Evolutionary conservation across 2,113 vertebrate genomes (phyloP).

Genomic region (Zapornia atra): DNA sequence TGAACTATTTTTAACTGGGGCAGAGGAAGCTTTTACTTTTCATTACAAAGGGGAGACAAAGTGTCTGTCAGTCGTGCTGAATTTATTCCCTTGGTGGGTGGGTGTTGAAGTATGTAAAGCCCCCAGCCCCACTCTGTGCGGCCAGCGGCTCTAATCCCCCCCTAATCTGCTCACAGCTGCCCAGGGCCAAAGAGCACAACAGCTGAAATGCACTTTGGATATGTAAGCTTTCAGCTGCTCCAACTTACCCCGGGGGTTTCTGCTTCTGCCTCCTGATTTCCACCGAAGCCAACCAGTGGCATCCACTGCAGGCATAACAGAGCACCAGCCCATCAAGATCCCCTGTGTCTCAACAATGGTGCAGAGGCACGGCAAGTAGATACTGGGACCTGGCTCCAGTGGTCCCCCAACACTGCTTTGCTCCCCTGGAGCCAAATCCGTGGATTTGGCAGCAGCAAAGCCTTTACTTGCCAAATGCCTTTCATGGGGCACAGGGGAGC

Average conservation of each 20-base stretch:
- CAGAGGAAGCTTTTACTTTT: constrained; percentile 55
- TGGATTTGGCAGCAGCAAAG: neutral
- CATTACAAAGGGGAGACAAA: constrained; percentile 2
- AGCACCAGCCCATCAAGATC: neutral
- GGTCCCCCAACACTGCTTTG: neutral
- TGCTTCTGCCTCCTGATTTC: constrained; percentile 3
- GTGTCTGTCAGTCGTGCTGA: neutral
- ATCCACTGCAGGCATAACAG: neutral
- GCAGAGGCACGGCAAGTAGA: neutral
- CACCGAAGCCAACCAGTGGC: neutral
- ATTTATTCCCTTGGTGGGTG: neutral
- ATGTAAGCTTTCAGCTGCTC: neutral
- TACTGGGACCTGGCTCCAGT: neutral
- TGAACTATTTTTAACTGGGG: constrained; percentile 16
- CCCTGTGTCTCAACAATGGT: neutral
- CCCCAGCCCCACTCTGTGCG: neutral
- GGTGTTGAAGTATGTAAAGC: neutral
- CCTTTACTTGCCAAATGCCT: neutral
- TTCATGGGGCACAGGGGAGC: neutral
- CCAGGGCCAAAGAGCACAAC: neutral
- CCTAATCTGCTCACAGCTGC: constrained; percentile 45
- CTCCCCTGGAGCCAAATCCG: neutral
- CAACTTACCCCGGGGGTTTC: neutral
- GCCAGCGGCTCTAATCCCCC: constrained; percentile 3
- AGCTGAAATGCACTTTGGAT: constrained; percentile 51